Base-by-base conservation (phyloP, 2,113 vertebrate species). In the Ia io region DNA sequence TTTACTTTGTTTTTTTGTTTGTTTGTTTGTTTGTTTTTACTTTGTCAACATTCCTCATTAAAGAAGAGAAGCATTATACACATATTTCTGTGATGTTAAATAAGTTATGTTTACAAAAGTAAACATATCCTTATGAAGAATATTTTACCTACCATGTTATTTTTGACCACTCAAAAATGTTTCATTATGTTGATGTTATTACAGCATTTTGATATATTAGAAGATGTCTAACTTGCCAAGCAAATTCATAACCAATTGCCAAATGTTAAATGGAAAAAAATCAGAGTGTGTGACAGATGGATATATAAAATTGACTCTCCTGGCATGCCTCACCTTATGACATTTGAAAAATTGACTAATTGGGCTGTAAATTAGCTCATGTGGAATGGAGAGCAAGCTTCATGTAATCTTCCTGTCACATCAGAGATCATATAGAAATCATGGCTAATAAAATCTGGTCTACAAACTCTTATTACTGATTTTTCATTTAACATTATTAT, bases 401-500 rank as follows among this genome's bases (percentile, higher is more conserved):
- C 44, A 49, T 56, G 10, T 69, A 95, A 90, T 85, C 32, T 92
- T 93, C 35, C 78, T 93, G 49, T 95, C 63, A 94, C 18, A 91
- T 85, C 7, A 69, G n/a, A 88, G 61, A 91, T 92, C 70, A 95
- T 67, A 87, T 42, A 25, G 53, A 91, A 97, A 83, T 91, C 12
- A 91, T 35, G 67, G 25, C 44, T 93, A 88, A 91, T 90, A 93
- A 88, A 88, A 84, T 93, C n/a, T 84, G 53, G 88, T 90, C 65
- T 32, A 94, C 40, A 94, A 95, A 87, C 28, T 37, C 61, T 92
- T 65, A 84, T 87, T 88, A 80, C 47, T n/a, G 77, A 82, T 90
- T 92, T 94, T 92, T 95, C 71, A 94, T 79, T 94, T 93, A 84
- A 94, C 82, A 88, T 82, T 53, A 63, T 88, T 61, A 61, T 94